Conservation (phyloP, 92 coral and sea anemone genomes). For the Bergia puertoricense region DNA sequence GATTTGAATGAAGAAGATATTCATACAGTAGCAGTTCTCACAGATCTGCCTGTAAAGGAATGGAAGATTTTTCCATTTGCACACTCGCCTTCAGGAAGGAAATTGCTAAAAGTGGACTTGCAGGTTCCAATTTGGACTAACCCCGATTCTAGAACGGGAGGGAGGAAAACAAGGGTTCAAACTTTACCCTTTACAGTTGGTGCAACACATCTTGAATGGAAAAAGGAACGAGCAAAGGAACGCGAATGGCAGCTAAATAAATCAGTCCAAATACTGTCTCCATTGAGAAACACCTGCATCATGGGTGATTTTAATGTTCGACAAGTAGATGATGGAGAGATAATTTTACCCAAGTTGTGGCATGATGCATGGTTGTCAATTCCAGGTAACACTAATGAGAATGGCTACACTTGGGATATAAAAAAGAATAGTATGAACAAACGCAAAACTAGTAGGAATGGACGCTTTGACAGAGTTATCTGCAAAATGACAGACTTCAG, state of each 20-base stretch:
- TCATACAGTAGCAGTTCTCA: constrained; percentile 58
- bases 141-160: background rate
- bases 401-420: constrained; percentile 73
- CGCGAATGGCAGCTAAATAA: constrained; percentile 58
- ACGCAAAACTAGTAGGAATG: constrained; percentile 40
- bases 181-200: constrained; percentile 54
- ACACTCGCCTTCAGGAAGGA: constrained; percentile 1
- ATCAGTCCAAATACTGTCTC: constrained; percentile 48
- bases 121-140: background rate
- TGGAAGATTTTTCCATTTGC: background rate
- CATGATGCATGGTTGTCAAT: constrained; percentile 66
- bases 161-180: background rate
- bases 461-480: constrained; percentile 66
- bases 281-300: constrained; percentile 57
- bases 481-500: constrained; percentile 65
- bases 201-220: constrained; percentile 65
- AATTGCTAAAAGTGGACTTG: constrained; percentile 6
- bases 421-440: constrained; percentile 38
- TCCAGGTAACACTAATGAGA: constrained; percentile 41
- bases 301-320: constrained; percentile 79
- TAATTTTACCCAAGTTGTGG: constrained; percentile 66
- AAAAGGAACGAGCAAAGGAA: constrained; percentile 20
- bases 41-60: constrained; percentile 29
- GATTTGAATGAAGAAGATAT: constrained; percentile 19
- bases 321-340: constrained; percentile 59